Evolutionary conservation across 2,888 invertebrate genomes (phyloP), one percentile per base, ranked within the genome.

Genomic region (Crepidodera aurea): DNA sequence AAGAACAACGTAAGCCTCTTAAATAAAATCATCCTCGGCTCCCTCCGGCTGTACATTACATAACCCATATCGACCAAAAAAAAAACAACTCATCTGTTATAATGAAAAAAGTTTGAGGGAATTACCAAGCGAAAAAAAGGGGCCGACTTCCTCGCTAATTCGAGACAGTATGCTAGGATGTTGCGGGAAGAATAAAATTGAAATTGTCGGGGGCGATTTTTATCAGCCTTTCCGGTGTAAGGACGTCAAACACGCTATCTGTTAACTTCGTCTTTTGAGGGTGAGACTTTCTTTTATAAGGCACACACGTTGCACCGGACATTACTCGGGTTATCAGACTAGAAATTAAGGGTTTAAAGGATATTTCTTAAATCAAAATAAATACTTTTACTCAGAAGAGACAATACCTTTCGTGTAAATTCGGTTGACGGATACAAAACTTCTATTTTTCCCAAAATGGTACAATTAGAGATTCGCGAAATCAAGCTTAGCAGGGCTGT

Each of bases 91-190:
- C 48, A 56, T 51, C 22, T 13, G 15, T 53, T 53, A 25, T 59
- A 63, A 63, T 63, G 63, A 63, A 63, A 63, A 59, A 63, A 63
- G 54, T 63, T 63, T 37, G 44, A 44, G 53, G 48, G 54, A 54
- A 59, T 46, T 16, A 39, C 25, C 37, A 42, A 29, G 6, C 12
- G 27, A 57, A 48, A 32, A 16, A 40, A 46, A 8, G 15, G 34
- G 12, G 37, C 18, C 25, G 48, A 44, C 54, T 63, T 59, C 40
- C 59, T 50, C 15, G 46, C 50, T 63, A 60, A 63, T 63, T 60
- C 61, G 29, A 34, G 50, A 53, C 55, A 42, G 57, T 53, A 56
- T 54, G 57, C 32, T 10, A 54, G 60, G 53, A 51, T 37, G 58
- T 62, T 51, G 34, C 54, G 60, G 56, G 19, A 58, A 39, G 44